A percentile compares a stretch with the other conserved stretches of the same genome.
Evolutionary conservation across 2,113 vertebrate genomes (phyloP).

Genomic region (Pachypanchax playfairii): DNA sequence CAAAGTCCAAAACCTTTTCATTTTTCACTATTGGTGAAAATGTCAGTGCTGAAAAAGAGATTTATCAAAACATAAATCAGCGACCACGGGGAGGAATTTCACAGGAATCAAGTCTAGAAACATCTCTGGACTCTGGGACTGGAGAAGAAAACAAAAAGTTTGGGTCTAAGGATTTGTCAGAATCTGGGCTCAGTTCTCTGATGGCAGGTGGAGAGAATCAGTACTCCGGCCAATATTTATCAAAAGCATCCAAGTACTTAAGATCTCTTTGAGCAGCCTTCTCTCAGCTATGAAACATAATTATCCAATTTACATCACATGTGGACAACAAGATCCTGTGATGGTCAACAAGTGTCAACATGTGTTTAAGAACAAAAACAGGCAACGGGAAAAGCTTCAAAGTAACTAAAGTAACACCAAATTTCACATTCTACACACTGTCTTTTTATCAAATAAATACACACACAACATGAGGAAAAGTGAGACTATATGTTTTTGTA

Average conservation of each 20-base stretch:
- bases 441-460: constrained; percentile 39
- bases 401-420: background rate
- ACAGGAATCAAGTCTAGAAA: constrained; percentile 50
- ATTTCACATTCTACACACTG: constrained; percentile 17
- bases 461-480: constrained; percentile 17
- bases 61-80: constrained; percentile 55
- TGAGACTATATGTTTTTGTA: constrained; percentile 51
- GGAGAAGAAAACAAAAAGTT: constrained; percentile 57
- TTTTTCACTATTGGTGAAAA: constrained; percentile 26
- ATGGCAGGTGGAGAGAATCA: constrained; percentile 59
- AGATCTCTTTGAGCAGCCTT: constrained; percentile 14
- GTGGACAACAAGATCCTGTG: constrained; percentile 15
- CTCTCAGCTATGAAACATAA: constrained; percentile 17
- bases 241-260: constrained; percentile 28
- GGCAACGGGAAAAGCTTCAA: background rate
- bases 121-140: constrained; percentile 28
- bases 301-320: constrained; percentile 5
- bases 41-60: constrained; percentile 34
- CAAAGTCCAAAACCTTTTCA: constrained; percentile 26
- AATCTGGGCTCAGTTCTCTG: constrained; percentile 34
- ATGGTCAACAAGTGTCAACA: background rate
- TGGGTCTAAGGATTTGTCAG: constrained; percentile 52
- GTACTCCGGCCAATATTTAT: constrained; percentile 19
- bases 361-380: background rate
- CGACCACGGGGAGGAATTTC: constrained; percentile 55